Evolutionary conservation across 2,113 vertebrate genomes (phyloP).

Genomic region (Ochotona princeps): DNA sequence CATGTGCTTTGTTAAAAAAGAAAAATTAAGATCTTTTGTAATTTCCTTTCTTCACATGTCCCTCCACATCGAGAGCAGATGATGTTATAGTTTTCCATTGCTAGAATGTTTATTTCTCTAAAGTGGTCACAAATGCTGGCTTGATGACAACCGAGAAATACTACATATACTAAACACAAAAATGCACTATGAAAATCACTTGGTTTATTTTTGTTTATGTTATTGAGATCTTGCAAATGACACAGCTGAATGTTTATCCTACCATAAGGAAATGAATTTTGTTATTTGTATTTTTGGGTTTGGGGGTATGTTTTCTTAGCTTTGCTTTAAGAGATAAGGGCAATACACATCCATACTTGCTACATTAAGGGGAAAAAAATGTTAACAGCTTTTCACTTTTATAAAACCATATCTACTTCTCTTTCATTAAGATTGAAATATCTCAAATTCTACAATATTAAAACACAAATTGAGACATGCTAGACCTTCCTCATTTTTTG

Average conservation of each 20-base stretch:
- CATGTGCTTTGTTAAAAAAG: background rate
- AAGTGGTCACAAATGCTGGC: slow-evolving; percentile 80
- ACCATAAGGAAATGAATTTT: slow-evolving; percentile 85
- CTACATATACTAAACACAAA: slow-evolving; percentile 78
- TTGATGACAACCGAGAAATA: slow-evolving; percentile 82
- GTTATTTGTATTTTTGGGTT: slow-evolving; percentile 83
- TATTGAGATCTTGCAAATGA: slow-evolving; percentile 84
- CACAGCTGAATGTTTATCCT: slow-evolving; percentile 89
- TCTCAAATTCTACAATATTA: background rate
- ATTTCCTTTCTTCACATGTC: slow-evolving; percentile 66
- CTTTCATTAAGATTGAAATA: slow-evolving; percentile 55
- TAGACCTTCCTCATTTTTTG: background rate
- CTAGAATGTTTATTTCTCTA: slow-evolving; percentile 76
- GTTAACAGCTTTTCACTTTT: background rate
- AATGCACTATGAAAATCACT: slow-evolving; percentile 83
- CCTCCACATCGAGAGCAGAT: slow-evolving; percentile 69
- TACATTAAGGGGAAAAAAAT: background rate
- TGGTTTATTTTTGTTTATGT: slow-evolving; percentile 85
- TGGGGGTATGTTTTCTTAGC: background rate
- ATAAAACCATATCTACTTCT: slow-evolving; percentile 4
- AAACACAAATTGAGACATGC: background rate
- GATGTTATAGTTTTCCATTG: slow-evolving; percentile 77
- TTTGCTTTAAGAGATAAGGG: slow-evolving; percentile 82
- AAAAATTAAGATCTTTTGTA: slow-evolving; percentile 52
- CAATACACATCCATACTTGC: slow-evolving; percentile 7